These are phyloP conservation scores for Zaprionus taronus DNA, from an alignment of 1,140 invertebrate genomes.

Conservation along the genomic window DNA sequence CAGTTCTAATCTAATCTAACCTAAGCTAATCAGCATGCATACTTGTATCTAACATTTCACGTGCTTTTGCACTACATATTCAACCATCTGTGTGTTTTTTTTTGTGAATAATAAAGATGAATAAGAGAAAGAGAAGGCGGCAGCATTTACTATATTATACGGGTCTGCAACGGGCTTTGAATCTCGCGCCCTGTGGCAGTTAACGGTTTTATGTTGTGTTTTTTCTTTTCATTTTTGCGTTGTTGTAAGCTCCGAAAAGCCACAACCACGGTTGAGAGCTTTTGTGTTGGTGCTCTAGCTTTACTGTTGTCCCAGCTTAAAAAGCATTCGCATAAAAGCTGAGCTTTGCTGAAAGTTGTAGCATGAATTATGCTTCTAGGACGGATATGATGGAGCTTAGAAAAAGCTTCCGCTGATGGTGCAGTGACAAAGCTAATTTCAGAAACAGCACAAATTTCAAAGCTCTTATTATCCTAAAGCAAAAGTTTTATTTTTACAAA, in stretches of 20 bases:
- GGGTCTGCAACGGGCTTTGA: not conserved
- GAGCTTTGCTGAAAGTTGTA: not conserved
- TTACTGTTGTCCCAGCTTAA: not conserved
- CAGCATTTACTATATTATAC: not conserved
- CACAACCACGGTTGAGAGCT: not conserved
- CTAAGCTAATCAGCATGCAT: slow-evolving; percentile 20
- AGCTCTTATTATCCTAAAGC: not conserved
- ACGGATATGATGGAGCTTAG: not conserved
- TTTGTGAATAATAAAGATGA: slow-evolving; percentile 3
- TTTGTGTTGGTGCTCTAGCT: not conserved
- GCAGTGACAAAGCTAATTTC: not conserved
- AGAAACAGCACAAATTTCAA: not conserved
- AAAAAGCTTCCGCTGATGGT: not conserved
- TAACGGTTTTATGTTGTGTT: not conserved
- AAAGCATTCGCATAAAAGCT: not conserved
- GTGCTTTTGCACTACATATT: slow-evolving; percentile 32
- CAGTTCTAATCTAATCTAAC: slow-evolving; percentile 21
- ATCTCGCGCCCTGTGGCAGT: not conserved
- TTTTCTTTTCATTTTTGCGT: not conserved
- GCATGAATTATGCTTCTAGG: not conserved
- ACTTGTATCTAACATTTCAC: slow-evolving; percentile 46
- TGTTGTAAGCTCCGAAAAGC: not conserved
- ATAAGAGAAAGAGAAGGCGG: not conserved
- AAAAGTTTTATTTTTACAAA: not conserved
- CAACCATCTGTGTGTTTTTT: slow-evolving; percentile 26